Evolutionary conservation across 2,888 invertebrate genomes (phyloP).

Genomic region (Melipona beecheii): DNA sequence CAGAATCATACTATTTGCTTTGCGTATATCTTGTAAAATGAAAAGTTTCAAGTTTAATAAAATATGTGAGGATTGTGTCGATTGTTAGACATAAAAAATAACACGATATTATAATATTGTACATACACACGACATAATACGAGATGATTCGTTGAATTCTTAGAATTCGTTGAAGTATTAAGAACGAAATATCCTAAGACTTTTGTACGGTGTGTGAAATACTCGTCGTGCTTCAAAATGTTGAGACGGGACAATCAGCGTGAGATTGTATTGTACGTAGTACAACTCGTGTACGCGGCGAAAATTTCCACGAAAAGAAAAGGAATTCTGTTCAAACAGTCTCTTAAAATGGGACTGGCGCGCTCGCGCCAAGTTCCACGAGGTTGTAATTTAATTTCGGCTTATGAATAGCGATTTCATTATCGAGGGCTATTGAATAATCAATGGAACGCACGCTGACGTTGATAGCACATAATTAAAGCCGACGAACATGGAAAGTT

Average conservation of each 20-base stretch:
- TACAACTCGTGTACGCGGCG: neutral
- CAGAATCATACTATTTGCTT: neutral
- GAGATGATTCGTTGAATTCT: too few relatives aligned
- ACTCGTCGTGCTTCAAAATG: too few relatives aligned
- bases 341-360: too few relatives aligned
- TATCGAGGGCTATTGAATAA: neutral
- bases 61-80: neutral
- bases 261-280: neutral
- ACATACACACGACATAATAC: too few relatives aligned
- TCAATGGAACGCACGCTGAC: neutral
- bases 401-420: neutral
- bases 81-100: neutral
- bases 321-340: neutral
- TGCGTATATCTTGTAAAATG: too few relatives aligned
- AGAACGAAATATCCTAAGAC: too few relatives aligned
- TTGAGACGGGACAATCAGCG: neutral
- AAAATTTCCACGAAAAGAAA: neutral
- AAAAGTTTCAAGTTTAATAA: neutral
- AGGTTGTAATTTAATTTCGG: conserved; percentile 1
- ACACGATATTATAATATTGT: too few relatives aligned
- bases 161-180: too few relatives aligned
- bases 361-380: neutral
- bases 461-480: neutral
- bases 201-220: too few relatives aligned
- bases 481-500: neutral